phyloP scores from a whole-genome alignment of 53 echinoderm and acorn worm species.

The Antedon mediterranea region DNA sequence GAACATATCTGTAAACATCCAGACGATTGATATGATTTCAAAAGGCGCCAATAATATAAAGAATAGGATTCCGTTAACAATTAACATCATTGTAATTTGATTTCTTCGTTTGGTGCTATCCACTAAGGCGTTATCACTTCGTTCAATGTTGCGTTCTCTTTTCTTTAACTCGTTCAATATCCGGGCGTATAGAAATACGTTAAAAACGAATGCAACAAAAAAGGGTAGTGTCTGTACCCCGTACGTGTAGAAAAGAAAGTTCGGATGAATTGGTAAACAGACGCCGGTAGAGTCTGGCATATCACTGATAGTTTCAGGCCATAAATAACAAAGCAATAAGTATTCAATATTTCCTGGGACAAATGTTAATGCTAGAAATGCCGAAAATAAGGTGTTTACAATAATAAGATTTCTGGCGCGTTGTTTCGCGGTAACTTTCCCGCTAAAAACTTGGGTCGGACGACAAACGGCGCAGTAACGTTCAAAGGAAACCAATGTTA shows the following conservation, averaged over 20 bases:
- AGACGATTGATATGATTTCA: background rate
- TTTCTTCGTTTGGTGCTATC: slow-evolving; percentile 9
- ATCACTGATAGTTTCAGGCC: background rate
- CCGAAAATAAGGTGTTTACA: background rate
- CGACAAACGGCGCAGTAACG: slow-evolving; percentile 63
- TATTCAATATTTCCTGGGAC: background rate
- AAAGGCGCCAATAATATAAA: slow-evolving; percentile 29
- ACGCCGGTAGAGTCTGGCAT: background rate
- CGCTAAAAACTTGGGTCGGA: slow-evolving; percentile 23
- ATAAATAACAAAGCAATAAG: background rate
- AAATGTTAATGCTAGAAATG: background rate
- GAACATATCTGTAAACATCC: background rate
- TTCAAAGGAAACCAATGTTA: slow-evolving; percentile 65
- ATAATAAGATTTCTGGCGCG: background rate
- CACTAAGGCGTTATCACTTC: background rate
- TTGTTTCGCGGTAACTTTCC: background rate
- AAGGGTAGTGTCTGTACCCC: slow-evolving; percentile 25
- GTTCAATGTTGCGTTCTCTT: background rate
- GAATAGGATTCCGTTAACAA: slow-evolving; percentile 25
- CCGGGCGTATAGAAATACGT: slow-evolving; percentile 11
- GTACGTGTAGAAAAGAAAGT: slow-evolving; percentile 4
- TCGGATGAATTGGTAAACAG: background rate
- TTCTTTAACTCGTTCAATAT: slow-evolving; percentile 13
- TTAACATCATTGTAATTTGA: slow-evolving; percentile 31
- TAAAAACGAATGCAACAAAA: slow-evolving; percentile 15